Conservation (phyloP, 2,113 vertebrate species). For the Carassius gibelio region DNA sequence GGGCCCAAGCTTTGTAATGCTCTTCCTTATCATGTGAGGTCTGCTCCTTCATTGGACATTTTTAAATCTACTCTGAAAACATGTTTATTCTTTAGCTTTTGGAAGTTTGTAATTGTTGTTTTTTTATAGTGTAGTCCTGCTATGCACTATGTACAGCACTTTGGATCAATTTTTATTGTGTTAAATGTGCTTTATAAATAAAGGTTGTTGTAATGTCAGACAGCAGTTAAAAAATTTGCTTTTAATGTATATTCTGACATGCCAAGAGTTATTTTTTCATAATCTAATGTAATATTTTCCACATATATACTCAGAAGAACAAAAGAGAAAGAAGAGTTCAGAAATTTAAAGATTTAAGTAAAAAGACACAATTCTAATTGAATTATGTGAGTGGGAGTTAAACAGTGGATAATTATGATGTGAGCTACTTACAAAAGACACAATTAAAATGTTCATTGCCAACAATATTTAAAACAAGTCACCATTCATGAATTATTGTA, state of each 20-base stretch:
- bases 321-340: conserved; percentile 1
- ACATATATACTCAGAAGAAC: neutral
- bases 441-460: neutral
- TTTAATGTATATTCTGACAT: conserved; percentile 19
- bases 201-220: neutral
- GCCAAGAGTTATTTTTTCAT: conserved; percentile 9
- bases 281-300: neutral
- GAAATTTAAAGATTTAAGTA: neutral
- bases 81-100: too few relatives aligned
- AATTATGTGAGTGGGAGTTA: conserved; percentile 6
- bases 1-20: too few relatives aligned
- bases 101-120: too few relatives aligned
- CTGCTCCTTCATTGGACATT: too few relatives aligned
- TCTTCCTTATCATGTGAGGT: too few relatives aligned
- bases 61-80: too few relatives aligned
- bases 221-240: neutral
- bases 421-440: neutral
- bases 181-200: too few relatives aligned
- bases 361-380: conserved; percentile 5
- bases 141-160: too few relatives aligned
- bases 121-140: too few relatives aligned
- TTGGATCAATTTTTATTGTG: too few relatives aligned
- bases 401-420: neutral
- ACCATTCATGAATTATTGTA: neutral
- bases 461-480: neutral